Evolutionary conservation across 2,113 vertebrate species (phyloP).

Genomic region (Brachyistius frenatus): DNA sequence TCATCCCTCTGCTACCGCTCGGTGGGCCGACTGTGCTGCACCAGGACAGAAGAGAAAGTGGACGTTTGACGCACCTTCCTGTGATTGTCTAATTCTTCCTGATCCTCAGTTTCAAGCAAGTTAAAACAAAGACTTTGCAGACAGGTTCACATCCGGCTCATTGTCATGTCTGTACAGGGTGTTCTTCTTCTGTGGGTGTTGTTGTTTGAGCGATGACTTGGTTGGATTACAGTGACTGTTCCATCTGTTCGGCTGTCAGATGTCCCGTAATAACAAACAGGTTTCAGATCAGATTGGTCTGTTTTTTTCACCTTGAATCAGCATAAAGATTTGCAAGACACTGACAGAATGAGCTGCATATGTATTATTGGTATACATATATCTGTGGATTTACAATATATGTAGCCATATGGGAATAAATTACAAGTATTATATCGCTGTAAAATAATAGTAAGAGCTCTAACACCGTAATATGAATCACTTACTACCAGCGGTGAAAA

Average conservation of each 20-base stretch:
- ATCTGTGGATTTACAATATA: too few relatives aligned
- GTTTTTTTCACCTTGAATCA: background rate
- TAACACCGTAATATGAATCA: too few relatives aligned
- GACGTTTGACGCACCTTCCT: constrained; percentile 18
- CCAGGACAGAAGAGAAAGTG: background rate
- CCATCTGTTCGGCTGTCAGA: too few relatives aligned
- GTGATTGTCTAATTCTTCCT: constrained; percentile 49
- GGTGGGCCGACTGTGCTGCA: background rate
- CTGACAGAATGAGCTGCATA: too few relatives aligned
- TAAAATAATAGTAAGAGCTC: too few relatives aligned
- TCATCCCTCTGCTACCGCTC: background rate
- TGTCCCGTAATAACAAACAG: background rate
- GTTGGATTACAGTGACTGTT: background rate
- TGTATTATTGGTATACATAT: too few relatives aligned
- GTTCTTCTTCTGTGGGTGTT: background rate
- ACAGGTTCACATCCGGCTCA: background rate
- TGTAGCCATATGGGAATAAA: too few relatives aligned
- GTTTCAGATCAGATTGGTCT: background rate
- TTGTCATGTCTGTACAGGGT: background rate
- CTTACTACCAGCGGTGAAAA: too few relatives aligned
- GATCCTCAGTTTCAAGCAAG: constrained; percentile 11
- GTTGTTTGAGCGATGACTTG: too few relatives aligned
- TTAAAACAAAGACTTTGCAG: constrained; percentile 10
- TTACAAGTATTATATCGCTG: too few relatives aligned
- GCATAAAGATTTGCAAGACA: background rate